phyloP scores from a whole-genome alignment of 2,797 vertebrate species.

The Cynopterus sphinx region DNA sequence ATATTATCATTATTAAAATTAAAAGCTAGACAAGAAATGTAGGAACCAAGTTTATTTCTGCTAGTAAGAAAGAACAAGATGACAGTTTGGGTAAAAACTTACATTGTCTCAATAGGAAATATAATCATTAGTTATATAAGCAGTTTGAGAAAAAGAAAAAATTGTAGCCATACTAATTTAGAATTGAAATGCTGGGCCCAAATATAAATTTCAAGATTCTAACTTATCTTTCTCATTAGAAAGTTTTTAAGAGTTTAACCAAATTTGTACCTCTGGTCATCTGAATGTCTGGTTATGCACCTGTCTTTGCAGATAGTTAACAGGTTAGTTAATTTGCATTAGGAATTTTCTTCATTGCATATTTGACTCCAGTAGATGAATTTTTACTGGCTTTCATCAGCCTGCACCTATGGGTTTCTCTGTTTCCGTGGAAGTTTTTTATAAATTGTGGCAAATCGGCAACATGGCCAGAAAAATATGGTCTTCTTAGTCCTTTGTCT shows the following conservation, averaged over 20 bases:
- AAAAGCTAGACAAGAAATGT: conserved; percentile 28
- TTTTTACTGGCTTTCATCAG: background rate
- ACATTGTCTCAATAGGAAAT: conserved; percentile 14
- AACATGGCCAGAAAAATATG: background rate
- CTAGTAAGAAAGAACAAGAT: background rate
- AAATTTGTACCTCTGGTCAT: background rate
- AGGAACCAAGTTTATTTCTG: background rate
- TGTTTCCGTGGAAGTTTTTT: background rate
- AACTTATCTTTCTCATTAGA: background rate
- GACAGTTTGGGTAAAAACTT: background rate
- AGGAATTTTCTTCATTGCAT: conserved; percentile 1
- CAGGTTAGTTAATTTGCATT: background rate
- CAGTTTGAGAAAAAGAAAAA: conserved; percentile 31
- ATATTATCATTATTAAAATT: conserved; percentile 29
- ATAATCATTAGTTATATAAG: background rate
- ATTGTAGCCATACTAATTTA: background rate
- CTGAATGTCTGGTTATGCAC: background rate
- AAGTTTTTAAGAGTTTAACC: background rate
- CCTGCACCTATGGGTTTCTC: background rate
- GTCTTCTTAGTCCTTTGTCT: background rate
- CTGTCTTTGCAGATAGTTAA: background rate
- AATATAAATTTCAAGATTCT: background rate
- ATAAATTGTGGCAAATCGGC: background rate
- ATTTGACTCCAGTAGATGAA: background rate
- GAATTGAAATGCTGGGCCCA: background rate